These are phyloP conservation scores for Numenius arquata DNA, from an alignment of 2,113 vertebrate genomes.

Conservation along the genomic window DNA sequence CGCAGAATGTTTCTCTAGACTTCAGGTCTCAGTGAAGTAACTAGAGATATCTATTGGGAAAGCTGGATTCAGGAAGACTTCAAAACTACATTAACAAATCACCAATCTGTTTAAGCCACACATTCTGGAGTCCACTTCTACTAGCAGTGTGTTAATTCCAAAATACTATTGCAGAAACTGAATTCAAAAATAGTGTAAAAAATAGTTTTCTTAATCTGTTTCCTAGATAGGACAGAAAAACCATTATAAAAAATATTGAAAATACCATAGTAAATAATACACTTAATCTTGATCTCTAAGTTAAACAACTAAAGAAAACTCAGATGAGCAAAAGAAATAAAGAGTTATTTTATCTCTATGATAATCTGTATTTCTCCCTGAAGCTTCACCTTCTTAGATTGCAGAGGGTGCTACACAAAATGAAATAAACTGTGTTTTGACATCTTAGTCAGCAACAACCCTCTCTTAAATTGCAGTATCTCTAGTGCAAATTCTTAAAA, in stretches of 20 bases:
- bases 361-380: neutral
- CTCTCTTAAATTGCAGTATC: neutral
- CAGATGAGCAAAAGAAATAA: neutral
- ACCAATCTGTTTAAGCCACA: neutral
- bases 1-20: neutral
- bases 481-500: neutral
- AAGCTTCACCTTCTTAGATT: neutral
- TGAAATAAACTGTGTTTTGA: neutral
- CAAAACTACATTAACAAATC: neutral
- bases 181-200: neutral
- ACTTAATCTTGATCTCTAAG: neutral
- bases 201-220: neutral
- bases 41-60: neutral
- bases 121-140: neutral
- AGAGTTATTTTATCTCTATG: neutral
- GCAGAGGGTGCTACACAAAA: neutral
- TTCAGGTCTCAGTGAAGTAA: neutral
- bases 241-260: neutral
- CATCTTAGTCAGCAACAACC: neutral
- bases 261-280: neutral
- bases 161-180: neutral
- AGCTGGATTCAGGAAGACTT: neutral
- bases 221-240: neutral
- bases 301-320: neutral
- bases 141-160: neutral